phyloP scores from a whole-genome alignment of 2,797 vertebrate genomes.

The Taeniopygia guttata region DNA sequence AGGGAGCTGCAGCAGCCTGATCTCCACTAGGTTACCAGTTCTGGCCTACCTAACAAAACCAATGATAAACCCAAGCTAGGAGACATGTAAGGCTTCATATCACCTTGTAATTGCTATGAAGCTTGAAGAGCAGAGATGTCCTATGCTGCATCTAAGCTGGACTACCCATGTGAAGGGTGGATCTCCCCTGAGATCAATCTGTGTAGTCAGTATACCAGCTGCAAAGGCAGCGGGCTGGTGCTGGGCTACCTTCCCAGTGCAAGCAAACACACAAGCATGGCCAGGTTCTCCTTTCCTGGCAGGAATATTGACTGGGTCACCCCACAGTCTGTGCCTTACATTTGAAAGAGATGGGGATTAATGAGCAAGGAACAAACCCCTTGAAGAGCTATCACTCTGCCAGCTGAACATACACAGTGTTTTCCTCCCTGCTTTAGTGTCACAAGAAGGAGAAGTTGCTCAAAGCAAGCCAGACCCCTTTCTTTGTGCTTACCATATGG shows the following conservation, averaged over 20 bases:
- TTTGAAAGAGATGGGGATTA: neutral
- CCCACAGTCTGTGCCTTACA: neutral
- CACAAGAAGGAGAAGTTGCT: neutral
- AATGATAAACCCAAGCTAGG: neutral
- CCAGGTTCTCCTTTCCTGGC: neutral
- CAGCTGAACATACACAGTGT: neutral
- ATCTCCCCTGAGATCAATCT: neutral
- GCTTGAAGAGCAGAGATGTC: neutral
- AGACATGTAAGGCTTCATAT: neutral
- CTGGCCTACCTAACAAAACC: neutral
- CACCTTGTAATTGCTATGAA: neutral
- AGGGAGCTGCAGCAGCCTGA: neutral
- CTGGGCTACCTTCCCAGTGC: neutral
- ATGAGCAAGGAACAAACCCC: neutral
- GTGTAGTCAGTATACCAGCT: neutral
- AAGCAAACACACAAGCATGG: rapidly evolving
- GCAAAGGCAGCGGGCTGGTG: neutral
- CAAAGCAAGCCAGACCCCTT: neutral
- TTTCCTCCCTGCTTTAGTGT: neutral
- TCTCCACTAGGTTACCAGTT: neutral
- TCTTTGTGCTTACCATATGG: slow-evolving; percentile 81
- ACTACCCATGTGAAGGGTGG: neutral
- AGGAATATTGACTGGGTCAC: neutral
- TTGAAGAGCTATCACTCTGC: neutral
- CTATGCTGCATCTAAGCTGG: neutral